Evolutionary conservation across 2,797 vertebrate species (phyloP), one percentile per base, ranked within the genome.

Genomic region (Craterocephalus amniculus): DNA sequence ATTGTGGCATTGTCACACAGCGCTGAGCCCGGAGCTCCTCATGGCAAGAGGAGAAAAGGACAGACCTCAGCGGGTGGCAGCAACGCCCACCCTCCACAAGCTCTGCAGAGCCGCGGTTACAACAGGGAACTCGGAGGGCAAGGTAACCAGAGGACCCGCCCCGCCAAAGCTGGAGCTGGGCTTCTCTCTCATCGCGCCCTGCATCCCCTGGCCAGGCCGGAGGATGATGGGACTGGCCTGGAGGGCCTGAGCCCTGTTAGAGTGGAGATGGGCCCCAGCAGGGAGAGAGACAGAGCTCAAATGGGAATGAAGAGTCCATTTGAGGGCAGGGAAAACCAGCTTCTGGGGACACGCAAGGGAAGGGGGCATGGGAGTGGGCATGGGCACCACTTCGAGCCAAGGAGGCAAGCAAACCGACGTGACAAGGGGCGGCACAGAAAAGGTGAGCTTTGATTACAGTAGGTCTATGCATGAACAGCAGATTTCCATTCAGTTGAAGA

Each of bases 401-500:
- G 92, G 83, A 95, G 93, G 6, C 93, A 94, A 13, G 94, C 91
- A 27, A 76, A 90, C 65, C 94, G 95, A 54, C 95, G 94, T 66
- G 95, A 97, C 63, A 95, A 95, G 74, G 83, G 88, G 29, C 94
- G 93, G 12, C 94, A 92, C 7, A 93, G 91, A 63, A 92, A 94
- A 96, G 97, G 97, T 99, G 92, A 66, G 81, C 1, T 6, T 16
- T 35, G 18, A 27, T 6, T n/a, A n/a, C n/a, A n/a, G n/a, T 13
- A 12, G n/a, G 40, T 58, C 14, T 14, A 45, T 14, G 45, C 18
- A 70, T 2, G 26, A 5, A 14, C 54, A 45, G 8, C 4, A 31
- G 8, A 48, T 52, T 12, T 1, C 22, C 16, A 55, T 29, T 29
- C 16, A 55, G 11, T 27, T 8, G 11, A 3, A 48, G 31, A 20